Evolutionary conservation across 2,888 invertebrate genomes (phyloP).

Genomic region (Agrilus cyanescens): DNA sequence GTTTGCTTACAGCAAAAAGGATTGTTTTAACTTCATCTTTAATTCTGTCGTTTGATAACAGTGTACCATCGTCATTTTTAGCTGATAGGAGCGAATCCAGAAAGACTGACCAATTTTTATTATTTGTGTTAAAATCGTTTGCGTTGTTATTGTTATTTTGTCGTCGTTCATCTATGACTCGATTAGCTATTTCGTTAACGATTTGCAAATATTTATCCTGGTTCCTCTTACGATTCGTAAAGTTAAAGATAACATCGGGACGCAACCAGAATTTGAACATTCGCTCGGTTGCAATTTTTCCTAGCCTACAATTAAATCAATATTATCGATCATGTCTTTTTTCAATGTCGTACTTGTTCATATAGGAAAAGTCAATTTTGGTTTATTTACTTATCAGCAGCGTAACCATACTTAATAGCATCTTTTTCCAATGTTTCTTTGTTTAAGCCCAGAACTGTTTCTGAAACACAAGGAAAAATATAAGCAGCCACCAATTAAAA

Average conservation of each 20-base stretch:
- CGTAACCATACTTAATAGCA: conserved; percentile 15
- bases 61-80: conserved; percentile 13
- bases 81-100: conserved; percentile 17
- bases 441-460: conserved; percentile 20
- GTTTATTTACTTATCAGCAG: conserved; percentile 18
- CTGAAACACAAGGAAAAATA: conserved; percentile 10
- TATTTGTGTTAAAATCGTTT: neutral
- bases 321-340: neutral
- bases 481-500: conserved; percentile 1
- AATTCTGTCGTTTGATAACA: conserved; percentile 18
- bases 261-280: conserved; percentile 18
- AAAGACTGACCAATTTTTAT: conserved; percentile 8
- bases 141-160: conserved; percentile 8
- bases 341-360: neutral
- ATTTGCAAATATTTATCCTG: conserved; percentile 16
- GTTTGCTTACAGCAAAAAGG: conserved; percentile 20
- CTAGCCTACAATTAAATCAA: conserved; percentile 13
- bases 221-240: conserved; percentile 15
- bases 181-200: conserved; percentile 17
- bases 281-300: conserved; percentile 13
- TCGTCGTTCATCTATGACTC: conserved; percentile 16
- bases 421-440: conserved; percentile 20
- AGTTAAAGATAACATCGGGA: conserved; percentile 17
- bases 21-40: conserved; percentile 22
- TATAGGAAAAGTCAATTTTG: neutral